A percentile compares a stretch with the other conserved stretches of the same genome.
Evolutionary conservation across 2,113 vertebrate species (phyloP).

Genomic region (Syngnathus typhle): DNA sequence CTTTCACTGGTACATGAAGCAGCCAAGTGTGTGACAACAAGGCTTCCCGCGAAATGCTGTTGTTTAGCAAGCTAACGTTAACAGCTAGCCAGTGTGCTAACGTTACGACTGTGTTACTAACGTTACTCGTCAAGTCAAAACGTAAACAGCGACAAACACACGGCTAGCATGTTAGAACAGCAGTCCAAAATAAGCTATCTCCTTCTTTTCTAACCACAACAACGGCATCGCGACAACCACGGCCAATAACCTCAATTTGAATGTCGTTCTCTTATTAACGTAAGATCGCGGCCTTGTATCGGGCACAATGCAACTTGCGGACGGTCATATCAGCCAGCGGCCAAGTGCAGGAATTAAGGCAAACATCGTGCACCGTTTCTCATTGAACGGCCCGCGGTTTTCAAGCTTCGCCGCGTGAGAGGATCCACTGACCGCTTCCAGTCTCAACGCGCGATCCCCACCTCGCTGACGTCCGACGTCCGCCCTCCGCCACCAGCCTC

Average conservation of each 20-base stretch:
- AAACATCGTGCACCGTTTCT: constrained; percentile 34
- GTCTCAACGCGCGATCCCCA: constrained; percentile 47
- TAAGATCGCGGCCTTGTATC: constrained; percentile 59
- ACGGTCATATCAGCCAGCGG: constrained; percentile 62
- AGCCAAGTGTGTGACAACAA: constrained; percentile 41
- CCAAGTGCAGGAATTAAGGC: constrained; percentile 50
- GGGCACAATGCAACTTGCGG: constrained; percentile 69
- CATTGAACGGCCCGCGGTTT: constrained; percentile 39
- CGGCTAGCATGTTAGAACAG: constrained; percentile 13
- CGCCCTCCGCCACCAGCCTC: constrained; percentile 58
- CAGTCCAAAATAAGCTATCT: constrained; percentile 12
- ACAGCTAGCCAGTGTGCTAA: constrained; percentile 50
- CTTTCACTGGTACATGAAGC: constrained; percentile 8
- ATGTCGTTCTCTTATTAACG: constrained; percentile 52
- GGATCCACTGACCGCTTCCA: constrained; percentile 30
- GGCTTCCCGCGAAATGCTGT: constrained; percentile 58
- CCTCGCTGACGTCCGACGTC: constrained; percentile 62
- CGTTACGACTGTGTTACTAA: constrained; percentile 39
- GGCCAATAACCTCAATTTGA: constrained; percentile 28
- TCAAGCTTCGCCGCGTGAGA: constrained; percentile 26
- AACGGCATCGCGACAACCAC: constrained; percentile 11
- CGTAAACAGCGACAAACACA: constrained; percentile 60
- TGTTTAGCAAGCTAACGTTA: constrained; percentile 51
- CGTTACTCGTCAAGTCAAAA: constrained; percentile 43
- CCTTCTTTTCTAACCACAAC: constrained; percentile 21